phyloP scores from a whole-genome alignment of 2,888 invertebrate species.

The Perizoma flavofasciatum region DNA sequence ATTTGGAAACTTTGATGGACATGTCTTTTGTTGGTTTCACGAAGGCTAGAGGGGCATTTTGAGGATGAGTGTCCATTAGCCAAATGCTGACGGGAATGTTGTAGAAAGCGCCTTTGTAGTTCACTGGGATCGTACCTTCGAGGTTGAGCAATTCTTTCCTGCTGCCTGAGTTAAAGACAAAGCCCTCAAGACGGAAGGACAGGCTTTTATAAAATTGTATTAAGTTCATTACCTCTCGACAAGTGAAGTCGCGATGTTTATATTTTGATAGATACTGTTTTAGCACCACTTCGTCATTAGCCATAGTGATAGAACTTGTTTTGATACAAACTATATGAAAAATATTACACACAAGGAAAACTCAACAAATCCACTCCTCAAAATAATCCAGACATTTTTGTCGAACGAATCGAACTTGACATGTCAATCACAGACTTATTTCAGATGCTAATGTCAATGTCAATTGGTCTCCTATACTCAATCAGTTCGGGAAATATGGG shows the following conservation, averaged over 20 bases:
- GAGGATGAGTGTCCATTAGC: conserved; percentile 98
- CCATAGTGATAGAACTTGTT: conserved; percentile 52
- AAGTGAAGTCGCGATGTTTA: conserved; percentile 74
- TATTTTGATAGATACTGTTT: conserved; percentile 74
- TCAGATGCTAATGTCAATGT: too few relatives aligned
- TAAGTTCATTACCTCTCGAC: conserved; percentile 73
- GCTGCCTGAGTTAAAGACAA: conserved; percentile 94
- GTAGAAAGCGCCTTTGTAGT: conserved; percentile 94
- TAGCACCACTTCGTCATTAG: conserved; percentile 70
- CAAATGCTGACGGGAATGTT: conserved; percentile 98
- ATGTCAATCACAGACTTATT: too few relatives aligned
- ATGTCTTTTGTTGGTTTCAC: conserved; percentile 97
- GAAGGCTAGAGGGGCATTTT: conserved; percentile 97
- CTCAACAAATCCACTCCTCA: background rate
- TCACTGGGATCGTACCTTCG: conserved; percentile 96
- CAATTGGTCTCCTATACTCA: too few relatives aligned
- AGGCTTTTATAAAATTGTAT: conserved; percentile 75
- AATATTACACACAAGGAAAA: conserved; percentile 3
- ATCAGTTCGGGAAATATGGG: too few relatives aligned
- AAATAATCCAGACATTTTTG: too few relatives aligned
- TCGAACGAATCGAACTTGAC: too few relatives aligned
- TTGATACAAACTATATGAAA: background rate
- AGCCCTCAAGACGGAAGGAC: conserved; percentile 75
- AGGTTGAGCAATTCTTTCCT: conserved; percentile 92
- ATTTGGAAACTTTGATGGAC: conserved; percentile 97